Evolutionary conservation across 1,140 invertebrate genomes (phyloP).

Genomic region (Oreohelix idahoensis): DNA sequence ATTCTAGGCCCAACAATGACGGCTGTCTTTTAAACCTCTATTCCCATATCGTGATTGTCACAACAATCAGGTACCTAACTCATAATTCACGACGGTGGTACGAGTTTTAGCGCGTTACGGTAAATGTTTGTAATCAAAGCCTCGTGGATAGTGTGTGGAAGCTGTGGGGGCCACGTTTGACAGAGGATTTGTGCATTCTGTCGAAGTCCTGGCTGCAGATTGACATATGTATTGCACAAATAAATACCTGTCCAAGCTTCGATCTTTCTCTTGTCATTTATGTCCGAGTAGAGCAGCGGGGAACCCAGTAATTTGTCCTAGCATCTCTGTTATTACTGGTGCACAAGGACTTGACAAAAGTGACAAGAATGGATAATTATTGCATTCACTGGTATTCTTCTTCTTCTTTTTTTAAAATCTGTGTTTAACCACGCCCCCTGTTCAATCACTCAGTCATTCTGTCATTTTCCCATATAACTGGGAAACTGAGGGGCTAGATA

Average conservation of each 20-base stretch:
- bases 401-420: too few species aligned
- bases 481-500: too few species aligned
- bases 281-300: background rate
- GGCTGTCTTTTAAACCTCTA: background rate
- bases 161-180: background rate
- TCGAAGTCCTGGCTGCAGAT: background rate
- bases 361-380: background rate
- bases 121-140: background rate
- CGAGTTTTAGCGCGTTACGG: background rate
- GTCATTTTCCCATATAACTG: background rate
- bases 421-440: background rate
- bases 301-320: background rate
- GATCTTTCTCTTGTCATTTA: background rate
- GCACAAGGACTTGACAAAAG: background rate
- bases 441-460: background rate
- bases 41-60: constrained; percentile 3
- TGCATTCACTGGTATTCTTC: background rate
- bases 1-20: background rate
- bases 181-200: background rate
- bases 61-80: constrained; percentile 3
- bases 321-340: background rate
- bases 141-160: background rate
- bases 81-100: background rate
- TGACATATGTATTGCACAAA: constrained; percentile 3
- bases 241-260: background rate